phyloP scores from a whole-genome alignment of 2,113 vertebrate species.

The Carollia perspicillata region DNA sequence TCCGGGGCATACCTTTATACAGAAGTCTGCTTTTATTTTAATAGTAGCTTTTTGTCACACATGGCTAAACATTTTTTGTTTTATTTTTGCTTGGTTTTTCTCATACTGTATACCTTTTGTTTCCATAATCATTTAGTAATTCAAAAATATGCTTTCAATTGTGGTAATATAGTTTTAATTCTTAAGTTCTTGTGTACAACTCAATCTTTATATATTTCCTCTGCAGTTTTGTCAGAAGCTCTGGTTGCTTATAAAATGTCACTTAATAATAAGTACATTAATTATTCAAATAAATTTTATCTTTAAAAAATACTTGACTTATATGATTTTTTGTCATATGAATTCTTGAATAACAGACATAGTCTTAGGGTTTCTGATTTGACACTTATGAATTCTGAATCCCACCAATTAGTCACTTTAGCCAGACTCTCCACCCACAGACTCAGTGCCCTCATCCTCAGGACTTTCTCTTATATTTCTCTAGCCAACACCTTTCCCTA shows the following conservation, averaged over 20 bases:
- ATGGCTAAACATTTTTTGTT: neutral
- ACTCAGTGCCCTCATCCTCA: neutral
- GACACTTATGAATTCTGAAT: neutral
- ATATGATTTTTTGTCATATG: neutral
- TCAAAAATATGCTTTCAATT: neutral
- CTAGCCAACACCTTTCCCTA: neutral
- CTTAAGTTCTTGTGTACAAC: neutral
- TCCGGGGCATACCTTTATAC: neutral
- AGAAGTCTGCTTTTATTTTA: neutral
- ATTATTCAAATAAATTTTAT: conserved; percentile 53
- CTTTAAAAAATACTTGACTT: neutral
- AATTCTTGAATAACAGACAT: neutral
- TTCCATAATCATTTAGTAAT: conserved; percentile 12
- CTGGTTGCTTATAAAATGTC: conserved; percentile 10
- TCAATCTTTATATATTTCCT: neutral
- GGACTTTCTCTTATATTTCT: neutral
- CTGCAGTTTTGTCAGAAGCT: neutral
- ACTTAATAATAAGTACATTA: neutral
- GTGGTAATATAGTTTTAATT: neutral
- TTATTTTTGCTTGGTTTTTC: neutral
- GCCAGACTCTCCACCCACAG: neutral
- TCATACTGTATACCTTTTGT: neutral
- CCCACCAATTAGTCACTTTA: neutral
- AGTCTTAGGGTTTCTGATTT: neutral
- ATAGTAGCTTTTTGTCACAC: neutral